Conservation (phyloP, 2,888 invertebrate species). For the Mechanitis messenoides region DNA sequence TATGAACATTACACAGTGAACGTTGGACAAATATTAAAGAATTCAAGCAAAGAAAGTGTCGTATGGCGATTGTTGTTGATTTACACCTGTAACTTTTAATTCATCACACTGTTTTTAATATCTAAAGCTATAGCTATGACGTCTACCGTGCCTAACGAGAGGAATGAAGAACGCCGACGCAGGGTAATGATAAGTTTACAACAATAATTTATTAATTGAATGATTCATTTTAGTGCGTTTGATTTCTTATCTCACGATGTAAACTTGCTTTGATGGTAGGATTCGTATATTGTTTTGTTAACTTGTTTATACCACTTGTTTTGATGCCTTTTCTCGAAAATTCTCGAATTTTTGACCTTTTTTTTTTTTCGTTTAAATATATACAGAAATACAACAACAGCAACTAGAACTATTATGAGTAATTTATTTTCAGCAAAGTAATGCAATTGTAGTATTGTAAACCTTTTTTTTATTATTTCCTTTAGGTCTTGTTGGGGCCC, state of each 20-base stretch:
- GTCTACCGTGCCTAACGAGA: conserved; percentile 58
- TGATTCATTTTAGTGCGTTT: conserved; percentile 44
- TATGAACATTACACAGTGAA: neutral
- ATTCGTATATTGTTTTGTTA: conserved; percentile 26
- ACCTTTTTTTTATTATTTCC: neutral
- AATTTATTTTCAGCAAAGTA: neutral
- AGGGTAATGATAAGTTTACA: conserved; percentile 45
- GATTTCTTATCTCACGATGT: conserved; percentile 18
- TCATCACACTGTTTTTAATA: conserved; percentile 1
- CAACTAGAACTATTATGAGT: too few species aligned
- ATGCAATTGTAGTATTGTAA: neutral
- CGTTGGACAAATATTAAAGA: conserved; percentile 6
- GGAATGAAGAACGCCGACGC: conserved; percentile 69
- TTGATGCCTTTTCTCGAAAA: conserved; percentile 9
- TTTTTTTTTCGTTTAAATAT: neutral
- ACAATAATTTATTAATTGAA: conserved; percentile 28
- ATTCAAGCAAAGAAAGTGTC: conserved; percentile 9
- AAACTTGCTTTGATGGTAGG: conserved; percentile 11
- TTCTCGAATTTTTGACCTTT: neutral
- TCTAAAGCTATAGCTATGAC: conserved; percentile 41
- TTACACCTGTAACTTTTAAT: neutral
- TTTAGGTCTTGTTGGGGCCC: conserved; percentile 85
- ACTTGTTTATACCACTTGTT: conserved; percentile 17
- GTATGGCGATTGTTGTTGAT: neutral
- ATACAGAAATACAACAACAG: neutral